Conservation (phyloP, 2,888 invertebrate genomes). For the Thera obeliscata region DNA sequence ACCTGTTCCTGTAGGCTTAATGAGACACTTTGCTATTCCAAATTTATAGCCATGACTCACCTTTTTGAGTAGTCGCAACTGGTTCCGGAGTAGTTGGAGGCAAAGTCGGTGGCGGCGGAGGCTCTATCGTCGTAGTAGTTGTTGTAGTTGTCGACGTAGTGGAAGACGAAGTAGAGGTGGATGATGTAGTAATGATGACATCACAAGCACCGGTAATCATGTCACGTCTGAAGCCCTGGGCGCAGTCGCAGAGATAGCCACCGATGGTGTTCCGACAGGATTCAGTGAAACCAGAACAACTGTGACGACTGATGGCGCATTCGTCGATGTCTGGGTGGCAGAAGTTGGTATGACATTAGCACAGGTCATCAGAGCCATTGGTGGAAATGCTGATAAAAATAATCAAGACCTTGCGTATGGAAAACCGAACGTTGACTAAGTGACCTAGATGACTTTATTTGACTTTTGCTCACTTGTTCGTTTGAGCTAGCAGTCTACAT, state of each 20-base stretch:
- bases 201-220: conserved; percentile 66
- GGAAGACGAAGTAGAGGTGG: conserved; percentile 43
- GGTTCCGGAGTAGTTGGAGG: conserved; percentile 48
- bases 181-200: conserved; percentile 52
- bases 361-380: too few species aligned
- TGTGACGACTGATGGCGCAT: conserved; percentile 85
- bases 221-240: conserved; percentile 90
- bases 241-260: conserved; percentile 92
- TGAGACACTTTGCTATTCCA: background rate
- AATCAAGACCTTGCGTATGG: too few species aligned
- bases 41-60: conserved; percentile 4
- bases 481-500: too few species aligned
- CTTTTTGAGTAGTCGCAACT: conserved; percentile 30
- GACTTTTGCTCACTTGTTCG: too few species aligned
- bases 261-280: conserved; percentile 94
- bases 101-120: conserved; percentile 38
- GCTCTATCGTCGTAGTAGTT: conserved; percentile 45
- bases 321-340: conserved; percentile 89
- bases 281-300: conserved; percentile 83
- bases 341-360: background rate
- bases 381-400: too few species aligned
- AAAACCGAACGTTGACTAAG: too few species aligned
- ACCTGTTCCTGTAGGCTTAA: too few species aligned
- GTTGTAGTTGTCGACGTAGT: conserved; percentile 35
- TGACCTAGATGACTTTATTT: too few species aligned